phyloP scores from a whole-genome alignment of 1,140 invertebrate species.

The Nephila pilipes region DNA sequence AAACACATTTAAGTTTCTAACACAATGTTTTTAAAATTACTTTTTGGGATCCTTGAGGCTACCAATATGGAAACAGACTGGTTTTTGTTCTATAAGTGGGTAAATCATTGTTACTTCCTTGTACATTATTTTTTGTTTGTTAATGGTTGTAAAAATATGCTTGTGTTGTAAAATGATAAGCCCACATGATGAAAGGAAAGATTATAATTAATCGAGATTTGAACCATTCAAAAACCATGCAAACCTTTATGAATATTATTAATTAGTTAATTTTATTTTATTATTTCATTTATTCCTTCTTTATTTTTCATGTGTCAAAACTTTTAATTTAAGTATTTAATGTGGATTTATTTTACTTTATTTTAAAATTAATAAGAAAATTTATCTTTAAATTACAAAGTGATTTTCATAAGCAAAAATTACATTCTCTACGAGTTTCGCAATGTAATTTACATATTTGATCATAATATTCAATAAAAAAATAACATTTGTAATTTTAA shows the following conservation, averaged over 20 bases:
- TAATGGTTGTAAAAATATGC: neutral
- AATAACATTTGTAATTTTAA: too few relatives aligned
- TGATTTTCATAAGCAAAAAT: neutral
- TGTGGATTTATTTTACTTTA: neutral
- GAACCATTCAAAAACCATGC: neutral
- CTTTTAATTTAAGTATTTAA: neutral
- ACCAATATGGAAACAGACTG: neutral
- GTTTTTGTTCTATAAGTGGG: neutral
- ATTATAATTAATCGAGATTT: neutral
- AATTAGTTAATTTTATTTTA: too few relatives aligned
- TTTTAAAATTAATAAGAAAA: neutral
- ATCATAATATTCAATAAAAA: too few relatives aligned
- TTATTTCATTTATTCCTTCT: too few relatives aligned
- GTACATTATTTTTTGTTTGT: neutral
- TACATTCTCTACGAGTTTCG: neutral
- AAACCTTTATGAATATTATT: neutral
- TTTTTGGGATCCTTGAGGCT: neutral
- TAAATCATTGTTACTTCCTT: neutral
- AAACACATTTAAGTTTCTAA: neutral
- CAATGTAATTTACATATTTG: too few relatives aligned
- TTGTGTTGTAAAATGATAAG: neutral
- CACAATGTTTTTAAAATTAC: too few relatives aligned
- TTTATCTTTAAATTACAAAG: neutral
- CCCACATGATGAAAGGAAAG: neutral
- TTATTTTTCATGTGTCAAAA: neutral